phyloP scores from a whole-genome alignment of 2,113 vertebrate species.

The Lucifuga dentata region DNA sequence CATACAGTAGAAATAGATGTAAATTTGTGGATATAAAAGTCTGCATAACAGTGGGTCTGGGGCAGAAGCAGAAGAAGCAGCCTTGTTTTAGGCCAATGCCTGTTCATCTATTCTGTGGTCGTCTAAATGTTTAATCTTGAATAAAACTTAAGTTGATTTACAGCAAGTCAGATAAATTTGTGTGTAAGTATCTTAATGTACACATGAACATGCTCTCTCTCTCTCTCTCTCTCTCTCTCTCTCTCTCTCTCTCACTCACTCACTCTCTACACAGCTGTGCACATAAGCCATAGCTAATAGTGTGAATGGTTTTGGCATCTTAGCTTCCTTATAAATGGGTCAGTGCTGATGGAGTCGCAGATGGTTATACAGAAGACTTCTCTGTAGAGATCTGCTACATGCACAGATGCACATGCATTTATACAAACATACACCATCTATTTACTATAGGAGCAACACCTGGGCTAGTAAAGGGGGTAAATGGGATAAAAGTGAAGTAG shows the following conservation, averaged over 20 bases:
- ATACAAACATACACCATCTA: neutral
- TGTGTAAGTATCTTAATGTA: constrained; percentile 33
- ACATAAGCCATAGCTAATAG: constrained; percentile 4
- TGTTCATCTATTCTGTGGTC: constrained; percentile 78
- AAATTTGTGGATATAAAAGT: constrained; percentile 51
- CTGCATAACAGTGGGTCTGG: constrained; percentile 58
- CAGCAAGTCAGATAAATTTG: constrained; percentile 47
- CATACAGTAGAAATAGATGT: constrained; percentile 36
- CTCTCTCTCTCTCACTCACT: too few relatives aligned
- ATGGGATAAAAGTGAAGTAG: neutral
- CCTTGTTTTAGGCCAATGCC: constrained; percentile 67
- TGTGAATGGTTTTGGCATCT: constrained; percentile 19
- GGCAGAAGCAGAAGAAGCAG: constrained; percentile 69
- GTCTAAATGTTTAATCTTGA: constrained; percentile 76
- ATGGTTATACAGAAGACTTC: neutral
- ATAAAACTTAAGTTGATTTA: constrained; percentile 78
- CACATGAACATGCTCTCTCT: neutral
- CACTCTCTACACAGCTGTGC: neutral
- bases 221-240: too few relatives aligned
- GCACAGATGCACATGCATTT: neutral
- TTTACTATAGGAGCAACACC: neutral
- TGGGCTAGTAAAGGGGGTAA: neutral
- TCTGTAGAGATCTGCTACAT: neutral
- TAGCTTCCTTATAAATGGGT: neutral
- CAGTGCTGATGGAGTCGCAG: constrained; percentile 27